Evolutionary conservation across 2,888 invertebrate genomes (phyloP).

Genomic region (Sesia apiformis): DNA sequence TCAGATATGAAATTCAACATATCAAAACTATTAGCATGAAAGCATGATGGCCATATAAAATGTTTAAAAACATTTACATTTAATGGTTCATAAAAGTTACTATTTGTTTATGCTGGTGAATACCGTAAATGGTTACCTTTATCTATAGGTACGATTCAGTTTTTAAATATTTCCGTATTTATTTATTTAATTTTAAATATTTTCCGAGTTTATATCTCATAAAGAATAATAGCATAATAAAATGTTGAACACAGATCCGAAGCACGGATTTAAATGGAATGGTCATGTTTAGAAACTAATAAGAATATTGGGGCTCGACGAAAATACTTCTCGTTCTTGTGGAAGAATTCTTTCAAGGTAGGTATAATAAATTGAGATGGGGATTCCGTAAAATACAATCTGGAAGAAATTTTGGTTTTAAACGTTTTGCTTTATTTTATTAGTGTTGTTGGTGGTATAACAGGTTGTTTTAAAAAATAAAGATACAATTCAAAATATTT

Average conservation of each 20-base stretch:
- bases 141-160: neutral
- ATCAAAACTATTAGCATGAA: too few relatives aligned
- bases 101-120: neutral
- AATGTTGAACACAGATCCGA: constrained; percentile 43
- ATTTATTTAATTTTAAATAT: constrained; percentile 1
- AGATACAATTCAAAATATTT: too few relatives aligned
- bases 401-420: constrained; percentile 44
- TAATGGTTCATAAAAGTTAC: neutral
- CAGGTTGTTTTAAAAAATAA: too few relatives aligned
- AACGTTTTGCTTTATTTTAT: constrained; percentile 33
- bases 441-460: too few relatives aligned
- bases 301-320: constrained; percentile 51
- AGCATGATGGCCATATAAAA: neutral
- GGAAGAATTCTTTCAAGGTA: constrained; percentile 46
- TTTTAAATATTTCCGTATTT: neutral
- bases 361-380: constrained; percentile 51
- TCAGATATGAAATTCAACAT: too few relatives aligned
- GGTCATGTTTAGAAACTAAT: constrained; percentile 59
- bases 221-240: constrained; percentile 52
- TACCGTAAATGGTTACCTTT: neutral
- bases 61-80: neutral
- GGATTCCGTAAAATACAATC: constrained; percentile 57
- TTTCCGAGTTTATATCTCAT: constrained; percentile 21
- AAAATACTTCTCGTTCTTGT: constrained; percentile 50
- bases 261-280: constrained; percentile 52